These are phyloP conservation scores for Platygyra sinensis DNA, from an alignment of 64 coral and sea anemone genomes.

Conservation along the genomic window DNA sequence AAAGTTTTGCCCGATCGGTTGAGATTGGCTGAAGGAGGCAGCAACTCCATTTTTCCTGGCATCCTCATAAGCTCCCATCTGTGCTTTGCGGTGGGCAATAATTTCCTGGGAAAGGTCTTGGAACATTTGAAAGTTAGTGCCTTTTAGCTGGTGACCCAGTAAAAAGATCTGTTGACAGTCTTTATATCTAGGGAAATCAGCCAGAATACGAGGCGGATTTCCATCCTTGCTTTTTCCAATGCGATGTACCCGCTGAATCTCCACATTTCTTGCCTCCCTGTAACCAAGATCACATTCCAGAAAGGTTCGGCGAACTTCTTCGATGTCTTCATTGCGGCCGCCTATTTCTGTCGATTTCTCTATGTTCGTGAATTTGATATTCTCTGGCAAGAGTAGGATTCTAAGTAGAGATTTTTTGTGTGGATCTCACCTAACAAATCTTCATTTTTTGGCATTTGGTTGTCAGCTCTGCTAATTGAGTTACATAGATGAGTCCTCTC, in stretches of 20 bases:
- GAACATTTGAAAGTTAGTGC: neutral
- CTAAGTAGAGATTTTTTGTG: conserved; percentile 39
- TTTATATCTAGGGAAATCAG: neutral
- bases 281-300: neutral
- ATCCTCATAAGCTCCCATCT: conserved; percentile 6
- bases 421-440: neutral
- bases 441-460: neutral
- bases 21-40: conserved; percentile 18
- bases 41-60: conserved; percentile 14
- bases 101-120: conserved; percentile 15
- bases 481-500: neutral
- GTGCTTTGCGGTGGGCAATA: neutral
- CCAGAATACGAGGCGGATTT: conserved; percentile 1
- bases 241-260: too few relatives aligned
- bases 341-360: neutral
- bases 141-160: neutral
- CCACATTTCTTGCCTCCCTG: neutral
- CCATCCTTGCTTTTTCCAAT: conserved; percentile 6
- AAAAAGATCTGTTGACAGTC: neutral
- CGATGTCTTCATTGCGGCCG: neutral
- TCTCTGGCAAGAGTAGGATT: conserved; percentile 6
- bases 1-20: conserved; percentile 20
- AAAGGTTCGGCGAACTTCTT: neutral
- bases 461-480: neutral
- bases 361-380: conserved; percentile 24